These are phyloP conservation scores for Chromis chromis DNA, from an alignment of 2,797 vertebrate genomes.

Conservation along the genomic window DNA sequence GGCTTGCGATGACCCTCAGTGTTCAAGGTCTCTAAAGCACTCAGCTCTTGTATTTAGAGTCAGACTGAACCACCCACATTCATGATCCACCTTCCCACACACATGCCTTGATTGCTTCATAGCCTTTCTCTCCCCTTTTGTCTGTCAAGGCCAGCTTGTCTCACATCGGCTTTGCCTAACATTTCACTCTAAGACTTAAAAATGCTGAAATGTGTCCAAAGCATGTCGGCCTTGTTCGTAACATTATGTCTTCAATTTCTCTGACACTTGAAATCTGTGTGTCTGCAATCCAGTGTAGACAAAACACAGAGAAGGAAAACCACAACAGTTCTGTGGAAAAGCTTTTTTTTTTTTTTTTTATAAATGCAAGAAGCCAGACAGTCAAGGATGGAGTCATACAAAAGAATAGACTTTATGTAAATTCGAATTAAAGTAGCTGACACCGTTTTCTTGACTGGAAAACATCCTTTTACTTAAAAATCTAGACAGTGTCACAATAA, in stretches of 20 bases:
- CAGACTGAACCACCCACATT: conserved; percentile 66
- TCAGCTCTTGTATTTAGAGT: conserved; percentile 56
- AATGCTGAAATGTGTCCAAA: background rate
- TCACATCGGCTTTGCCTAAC: conserved; percentile 17
- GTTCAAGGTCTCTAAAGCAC: conserved; percentile 71
- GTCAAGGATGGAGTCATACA: conserved; percentile 26
- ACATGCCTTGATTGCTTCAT: conserved; percentile 15
- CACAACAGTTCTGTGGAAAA: background rate
- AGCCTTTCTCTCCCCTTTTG: conserved; percentile 60
- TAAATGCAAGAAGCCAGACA: conserved; percentile 21
- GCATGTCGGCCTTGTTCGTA: conserved; percentile 50
- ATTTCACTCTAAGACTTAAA: conserved; percentile 30
- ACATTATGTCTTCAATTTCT: conserved; percentile 38
- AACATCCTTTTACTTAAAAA: background rate
- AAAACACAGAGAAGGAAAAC: conserved; percentile 25
- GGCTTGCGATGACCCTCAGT: conserved; percentile 57
- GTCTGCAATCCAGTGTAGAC: conserved; percentile 38
- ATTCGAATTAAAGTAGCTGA: conserved; percentile 5
- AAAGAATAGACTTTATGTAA: background rate
- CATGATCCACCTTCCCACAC: conserved; percentile 60
- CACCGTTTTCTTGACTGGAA: background rate
- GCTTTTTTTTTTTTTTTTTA: background rate
- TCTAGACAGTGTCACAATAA: background rate
- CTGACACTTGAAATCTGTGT: conserved; percentile 6
- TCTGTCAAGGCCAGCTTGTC: conserved; percentile 72